A percentile compares a stretch with the other conserved stretches of the same genome.
phyloP scores from a whole-genome alignment of 2,113 vertebrate genomes.

The Progne subis region DNA sequence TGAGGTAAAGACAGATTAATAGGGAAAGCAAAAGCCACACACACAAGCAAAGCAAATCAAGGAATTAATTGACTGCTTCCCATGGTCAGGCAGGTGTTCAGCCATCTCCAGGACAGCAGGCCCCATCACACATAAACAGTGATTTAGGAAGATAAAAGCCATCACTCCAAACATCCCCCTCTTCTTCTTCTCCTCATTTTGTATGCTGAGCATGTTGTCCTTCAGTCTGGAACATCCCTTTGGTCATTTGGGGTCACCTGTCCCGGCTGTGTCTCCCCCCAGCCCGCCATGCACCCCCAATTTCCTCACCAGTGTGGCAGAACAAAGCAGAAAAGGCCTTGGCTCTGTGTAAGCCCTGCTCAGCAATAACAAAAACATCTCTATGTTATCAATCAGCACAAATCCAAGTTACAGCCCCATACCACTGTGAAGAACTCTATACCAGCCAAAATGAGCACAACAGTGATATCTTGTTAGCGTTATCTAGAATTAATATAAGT shows the following conservation, averaged over 20 bases:
- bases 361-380: background rate
- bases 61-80: background rate
- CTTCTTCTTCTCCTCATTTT: background rate
- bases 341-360: background rate
- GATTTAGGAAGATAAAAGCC: background rate
- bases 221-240: background rate
- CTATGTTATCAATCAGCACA: fast-evolving
- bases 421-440: background rate
- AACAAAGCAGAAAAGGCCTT: background rate
- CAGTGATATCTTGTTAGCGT: background rate
- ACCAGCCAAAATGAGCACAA: background rate
- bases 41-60: background rate
- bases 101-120: background rate
- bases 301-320: too few relatives aligned
- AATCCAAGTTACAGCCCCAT: background rate
- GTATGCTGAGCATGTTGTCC: background rate
- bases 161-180: background rate
- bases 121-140: background rate
- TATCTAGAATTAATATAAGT: background rate
- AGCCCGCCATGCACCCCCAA: fast-evolving
- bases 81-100: background rate
- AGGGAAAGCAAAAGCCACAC: background rate
- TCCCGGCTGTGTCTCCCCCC: background rate
- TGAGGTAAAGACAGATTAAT: background rate
- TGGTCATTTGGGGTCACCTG: background rate